These are phyloP conservation scores for Heliconius melpomene DNA, from an alignment of 1,140 invertebrate genomes.

Conservation along the genomic window DNA sequence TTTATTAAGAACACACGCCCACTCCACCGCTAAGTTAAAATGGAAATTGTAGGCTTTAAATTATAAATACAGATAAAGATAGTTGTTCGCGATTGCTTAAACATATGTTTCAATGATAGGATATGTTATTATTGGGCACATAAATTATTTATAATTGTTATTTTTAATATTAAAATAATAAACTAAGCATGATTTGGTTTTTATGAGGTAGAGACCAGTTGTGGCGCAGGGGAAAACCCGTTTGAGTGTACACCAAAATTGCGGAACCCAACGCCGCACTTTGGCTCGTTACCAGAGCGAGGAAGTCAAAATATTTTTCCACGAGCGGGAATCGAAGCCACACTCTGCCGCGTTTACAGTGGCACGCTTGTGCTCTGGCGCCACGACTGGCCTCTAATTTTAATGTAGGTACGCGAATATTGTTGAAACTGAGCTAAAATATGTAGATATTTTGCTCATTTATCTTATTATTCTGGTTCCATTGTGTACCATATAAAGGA, in stretches of 20 bases:
- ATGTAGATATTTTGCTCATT: background rate
- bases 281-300: no score
- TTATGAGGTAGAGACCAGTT: no score
- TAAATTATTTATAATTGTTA: background rate
- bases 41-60: constrained; percentile 1
- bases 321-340: no score
- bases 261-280: no score
- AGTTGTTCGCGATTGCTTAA: background rate
- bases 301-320: no score
- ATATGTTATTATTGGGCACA: background rate
- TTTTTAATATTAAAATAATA: no score
- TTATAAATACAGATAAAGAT: background rate
- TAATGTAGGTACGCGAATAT: background rate
- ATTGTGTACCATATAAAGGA: background rate
- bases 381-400: background rate
- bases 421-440: background rate
- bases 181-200: no score
- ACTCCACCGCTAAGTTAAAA: constrained; percentile 15
- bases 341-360: no score
- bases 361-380: no score
- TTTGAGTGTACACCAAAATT: no score
- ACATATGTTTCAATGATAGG: background rate
- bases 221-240: no score
- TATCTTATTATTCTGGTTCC: background rate
- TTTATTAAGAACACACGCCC: constrained; percentile 22